These are phyloP conservation scores for Chondrilla cf. caribensis DNA, from an alignment of 37 sponge, comb jelly and placozoan species.

Conservation along the genomic window DNA sequence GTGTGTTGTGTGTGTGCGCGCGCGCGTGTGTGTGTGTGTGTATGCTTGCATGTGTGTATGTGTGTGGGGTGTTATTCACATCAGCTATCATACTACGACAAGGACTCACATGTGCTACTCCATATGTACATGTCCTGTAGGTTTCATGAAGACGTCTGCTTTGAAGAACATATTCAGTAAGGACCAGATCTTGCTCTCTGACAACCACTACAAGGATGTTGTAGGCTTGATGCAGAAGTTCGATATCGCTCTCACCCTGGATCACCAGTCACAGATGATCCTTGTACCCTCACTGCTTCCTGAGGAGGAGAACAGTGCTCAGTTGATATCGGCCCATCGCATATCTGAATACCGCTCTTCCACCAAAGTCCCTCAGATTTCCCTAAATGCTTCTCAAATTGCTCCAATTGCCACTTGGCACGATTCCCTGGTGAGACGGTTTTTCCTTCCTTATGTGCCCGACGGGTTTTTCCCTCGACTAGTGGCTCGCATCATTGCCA, in stretches of 20 bases:
- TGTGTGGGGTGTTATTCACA: background rate
- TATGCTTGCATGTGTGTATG: background rate
- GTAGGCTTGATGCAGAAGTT: slow-evolving; percentile 73
- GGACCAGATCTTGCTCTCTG: background rate
- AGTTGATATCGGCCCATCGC: slow-evolving; percentile 22
- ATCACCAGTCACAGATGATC: slow-evolving; percentile 15
- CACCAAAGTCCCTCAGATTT: background rate
- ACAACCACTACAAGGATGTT: slow-evolving; percentile 22
- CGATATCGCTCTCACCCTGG: slow-evolving; percentile 69
- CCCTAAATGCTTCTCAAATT: background rate
- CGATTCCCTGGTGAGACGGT: slow-evolving; percentile 27
- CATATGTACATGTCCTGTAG: too few species aligned
- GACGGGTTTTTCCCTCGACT: slow-evolving; percentile 79
- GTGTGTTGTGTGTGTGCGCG: too few species aligned
- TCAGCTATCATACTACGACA: background rate
- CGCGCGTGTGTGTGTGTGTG: too few species aligned
- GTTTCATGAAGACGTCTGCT: slow-evolving; percentile 41
- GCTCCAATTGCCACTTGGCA: slow-evolving; percentile 33
- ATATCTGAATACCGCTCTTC: background rate
- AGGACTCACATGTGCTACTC: too few species aligned
- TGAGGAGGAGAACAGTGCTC: slow-evolving; percentile 23
- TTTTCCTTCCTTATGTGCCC: slow-evolving; percentile 67
- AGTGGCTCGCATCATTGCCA: slow-evolving; percentile 64
- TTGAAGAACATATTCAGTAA: slow-evolving; percentile 33
- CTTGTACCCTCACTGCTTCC: slow-evolving; percentile 87